Percentiles rank a stretch among this genome's conserved stretches.
Evolutionary conservation across 1,140 invertebrate species (phyloP).

Genomic region (Parasteatoda tepidariorum): DNA sequence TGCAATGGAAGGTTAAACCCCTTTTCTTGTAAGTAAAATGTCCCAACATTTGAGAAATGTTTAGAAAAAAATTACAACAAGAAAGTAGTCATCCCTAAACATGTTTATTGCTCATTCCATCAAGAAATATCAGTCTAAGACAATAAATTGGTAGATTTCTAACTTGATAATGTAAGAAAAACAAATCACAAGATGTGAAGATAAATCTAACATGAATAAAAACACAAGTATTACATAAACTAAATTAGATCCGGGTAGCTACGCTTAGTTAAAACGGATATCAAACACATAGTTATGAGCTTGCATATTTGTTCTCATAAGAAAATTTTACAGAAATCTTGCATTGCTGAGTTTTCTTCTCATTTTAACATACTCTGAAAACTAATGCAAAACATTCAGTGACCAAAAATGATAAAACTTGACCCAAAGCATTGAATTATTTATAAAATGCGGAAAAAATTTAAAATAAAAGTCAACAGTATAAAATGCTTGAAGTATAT

Average conservation of each 20-base stretch:
- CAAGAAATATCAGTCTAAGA: slow-evolving; percentile 53
- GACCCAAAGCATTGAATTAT: background rate
- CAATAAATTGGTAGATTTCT: slow-evolving; percentile 33
- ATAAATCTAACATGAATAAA: slow-evolving; percentile 29
- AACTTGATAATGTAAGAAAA: slow-evolving; percentile 42
- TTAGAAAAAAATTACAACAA: no score
- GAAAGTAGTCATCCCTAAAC: slow-evolving; percentile 50
- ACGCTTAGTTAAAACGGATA: slow-evolving; percentile 20
- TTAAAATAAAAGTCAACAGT: no score
- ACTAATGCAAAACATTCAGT: slow-evolving; percentile 5
- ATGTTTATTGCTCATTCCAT: slow-evolving; percentile 61
- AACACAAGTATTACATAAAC: background rate
- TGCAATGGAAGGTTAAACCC: no score
- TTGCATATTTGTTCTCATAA: slow-evolving; percentile 17
- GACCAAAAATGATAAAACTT: slow-evolving; percentile 24
- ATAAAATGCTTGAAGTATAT: no score
- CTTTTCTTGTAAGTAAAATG: no score
- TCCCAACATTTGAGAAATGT: no score
- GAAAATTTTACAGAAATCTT: slow-evolving; percentile 32
- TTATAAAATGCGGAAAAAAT: background rate
- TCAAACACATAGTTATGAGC: slow-evolving; percentile 22
- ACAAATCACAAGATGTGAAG: slow-evolving; percentile 17
- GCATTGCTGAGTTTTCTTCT: background rate
- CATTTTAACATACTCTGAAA: slow-evolving; percentile 27
- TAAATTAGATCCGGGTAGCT: slow-evolving; percentile 19